Evolutionary conservation across 2,888 invertebrate genomes (phyloP), one percentile per base, ranked within the genome.

Genomic region (Tigriopus californicus): DNA sequence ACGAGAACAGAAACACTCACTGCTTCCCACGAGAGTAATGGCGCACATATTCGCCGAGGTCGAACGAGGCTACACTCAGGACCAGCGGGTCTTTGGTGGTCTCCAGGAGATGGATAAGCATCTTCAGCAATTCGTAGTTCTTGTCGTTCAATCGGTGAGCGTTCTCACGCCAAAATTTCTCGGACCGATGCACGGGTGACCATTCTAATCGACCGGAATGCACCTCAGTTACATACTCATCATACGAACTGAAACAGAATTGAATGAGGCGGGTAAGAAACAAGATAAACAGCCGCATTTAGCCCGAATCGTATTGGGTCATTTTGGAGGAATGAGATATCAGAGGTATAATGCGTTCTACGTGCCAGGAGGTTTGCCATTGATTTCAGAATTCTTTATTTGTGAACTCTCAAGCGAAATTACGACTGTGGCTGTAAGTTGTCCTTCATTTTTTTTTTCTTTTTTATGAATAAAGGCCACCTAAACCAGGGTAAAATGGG

Each of bases 91-190:
- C 98, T 67, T 80, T 81, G 70, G 86, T 89, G 60, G 83, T 83
- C 75, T 97, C 94, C 69, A 99, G 76, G 66, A 97, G 77, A 70
- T 89, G 55, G 62, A 98, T 89, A 61, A 98, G 77, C 63, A 95
- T 97, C 70, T 95, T 87, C 64, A 98, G 77, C 64, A 99, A 75
- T 71, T 98, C 97, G 71, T 92, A 95, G 68, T 95, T 95, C 73
- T 92, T 94, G 73, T 98, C 98, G 73, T 95, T 97, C 60, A 98
- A 79, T 33, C 92, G 81, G 63, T 80, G 81, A 1, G 95, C 95
- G 75, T 98, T 99, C 75, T 98, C 98, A 66, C 95, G 82, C 98
- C 98, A 98, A 77, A 98, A 98, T 74, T 94, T 92, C 58, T 92
- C 90, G 4, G 94, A 95, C 72, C 94, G 94, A 76, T 98, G 98